Evolutionary conservation across 2,113 vertebrate species (phyloP), one percentile per base, ranked within the genome.

Genomic region (Podarcis raffonei): DNA sequence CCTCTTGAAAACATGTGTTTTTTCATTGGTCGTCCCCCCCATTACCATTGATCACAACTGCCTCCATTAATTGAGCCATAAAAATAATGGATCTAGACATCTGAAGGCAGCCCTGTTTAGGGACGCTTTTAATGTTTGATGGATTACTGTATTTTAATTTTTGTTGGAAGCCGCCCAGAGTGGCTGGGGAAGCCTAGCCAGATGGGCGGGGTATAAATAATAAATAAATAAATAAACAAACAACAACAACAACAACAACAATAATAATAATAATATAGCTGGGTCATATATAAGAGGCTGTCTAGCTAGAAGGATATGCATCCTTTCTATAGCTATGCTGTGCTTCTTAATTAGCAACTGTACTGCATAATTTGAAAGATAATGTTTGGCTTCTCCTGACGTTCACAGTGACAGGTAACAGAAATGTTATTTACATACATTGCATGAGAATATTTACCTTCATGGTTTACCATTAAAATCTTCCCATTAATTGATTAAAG

Each of bases 351-450:
- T 93, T 92, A 94, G 89, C 84, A 77, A 90, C 89, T 90, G 92
- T 91, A 91, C 89, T 92, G 87, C 93, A 83, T 77, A 95, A 95
- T 95, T 89, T 92, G 72, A 88, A 81, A 86, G 80, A 76, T 92
- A 94, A 93, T 94, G 72, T 6, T 92, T 88, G 81, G 80, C 87
- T 93, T 91, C 90, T 89, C 85, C 90, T 92, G 92, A 93, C 90
- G 95, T 96, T 95, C 95, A 90, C 94, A 93, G 86, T 93, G 94
- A 87, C 93, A 92, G 93, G 92, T 94, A 95, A 65, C 81, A 75
- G 93, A 95, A 93, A 91, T 93, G 92, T 93, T 95, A 95, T 95
- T 95, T 95, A 94, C 93, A 95, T 94, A 95, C 86, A 93, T 93
- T 93, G 92, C 84, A 92, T 88, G 88, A 92, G 84, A 93, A 82